Evolutionary conservation across 2,888 invertebrate genomes (phyloP).

Genomic region (Campoplex capitator): DNA sequence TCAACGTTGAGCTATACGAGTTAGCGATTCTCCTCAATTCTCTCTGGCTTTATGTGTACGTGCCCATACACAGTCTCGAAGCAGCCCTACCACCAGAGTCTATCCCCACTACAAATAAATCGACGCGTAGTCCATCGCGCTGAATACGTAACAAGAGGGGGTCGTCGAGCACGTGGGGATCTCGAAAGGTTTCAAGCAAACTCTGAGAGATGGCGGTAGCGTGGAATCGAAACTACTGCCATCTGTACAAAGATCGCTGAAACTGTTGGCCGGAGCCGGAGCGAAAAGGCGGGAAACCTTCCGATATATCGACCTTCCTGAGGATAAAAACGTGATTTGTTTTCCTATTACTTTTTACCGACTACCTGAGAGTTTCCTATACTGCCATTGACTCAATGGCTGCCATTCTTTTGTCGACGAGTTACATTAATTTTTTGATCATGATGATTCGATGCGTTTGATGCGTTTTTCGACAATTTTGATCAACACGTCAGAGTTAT

Average conservation of each 20-base stretch:
- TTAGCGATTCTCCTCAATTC: conserved; percentile 51
- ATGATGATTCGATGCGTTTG: not conserved
- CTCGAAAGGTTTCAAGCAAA: conserved; percentile 69
- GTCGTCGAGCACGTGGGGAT: conserved; percentile 76
- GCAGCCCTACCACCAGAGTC: conserved; percentile 66
- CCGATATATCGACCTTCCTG: conserved; percentile 24
- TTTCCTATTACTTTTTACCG: not conserved
- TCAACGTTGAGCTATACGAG: conserved; percentile 42
- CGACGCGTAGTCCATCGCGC: conserved; percentile 56
- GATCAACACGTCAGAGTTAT: conserved; percentile 25
- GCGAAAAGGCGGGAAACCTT: conserved; percentile 65
- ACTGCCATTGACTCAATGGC: not conserved
- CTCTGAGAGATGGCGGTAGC: conserved; percentile 77
- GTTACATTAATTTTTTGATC: not conserved
- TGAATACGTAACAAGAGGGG: conserved; percentile 68
- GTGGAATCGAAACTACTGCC: conserved; percentile 41
- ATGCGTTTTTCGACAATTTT: not conserved
- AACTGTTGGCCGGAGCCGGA: conserved; percentile 69
- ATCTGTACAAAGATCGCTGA: conserved; percentile 69
- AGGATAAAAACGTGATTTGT: conserved; percentile 22
- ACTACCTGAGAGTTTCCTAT: conserved; percentile 1
- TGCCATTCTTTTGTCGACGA: not conserved
- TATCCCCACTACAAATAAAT: conserved; percentile 47
- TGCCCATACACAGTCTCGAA: conserved; percentile 22
- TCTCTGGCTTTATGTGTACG: conserved; percentile 38